Percentiles rank a stretch among this genome's conserved stretches.
phyloP scores from a whole-genome alignment of 2,797 vertebrate species.

The Hydrocynus forskahlii region DNA sequence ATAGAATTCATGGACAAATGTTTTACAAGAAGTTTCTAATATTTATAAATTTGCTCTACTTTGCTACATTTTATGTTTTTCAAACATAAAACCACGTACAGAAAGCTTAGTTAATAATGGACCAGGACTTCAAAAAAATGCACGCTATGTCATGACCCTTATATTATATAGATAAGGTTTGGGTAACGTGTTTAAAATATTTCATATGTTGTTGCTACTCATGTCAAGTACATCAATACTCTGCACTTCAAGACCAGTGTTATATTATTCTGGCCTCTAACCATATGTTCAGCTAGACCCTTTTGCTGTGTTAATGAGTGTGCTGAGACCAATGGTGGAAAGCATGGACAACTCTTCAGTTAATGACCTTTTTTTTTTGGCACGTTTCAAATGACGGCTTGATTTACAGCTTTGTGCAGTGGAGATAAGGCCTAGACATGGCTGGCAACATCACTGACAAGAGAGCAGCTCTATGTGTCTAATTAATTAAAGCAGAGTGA shows the following conservation, averaged over 20 bases:
- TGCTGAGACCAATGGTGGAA: slow-evolving; percentile 15
- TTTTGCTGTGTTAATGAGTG: slow-evolving; percentile 13
- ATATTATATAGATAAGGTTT: too few relatives aligned
- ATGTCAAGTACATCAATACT: background rate
- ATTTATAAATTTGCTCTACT: too few relatives aligned
- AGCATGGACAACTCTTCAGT: slow-evolving; percentile 56
- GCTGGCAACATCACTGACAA: slow-evolving; percentile 72
- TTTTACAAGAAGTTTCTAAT: too few relatives aligned
- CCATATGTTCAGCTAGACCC: background rate
- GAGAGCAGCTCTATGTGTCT: slow-evolving; percentile 71
- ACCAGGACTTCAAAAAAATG: background rate
- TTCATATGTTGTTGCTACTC: background rate
- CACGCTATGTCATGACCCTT: too few relatives aligned
- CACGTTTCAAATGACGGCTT: slow-evolving; percentile 68
- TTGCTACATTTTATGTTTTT: too few relatives aligned
- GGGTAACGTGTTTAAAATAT: background rate
- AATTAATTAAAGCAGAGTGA: slow-evolving; percentile 71
- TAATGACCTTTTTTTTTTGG: slow-evolving; percentile 69
- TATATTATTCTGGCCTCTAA: background rate
- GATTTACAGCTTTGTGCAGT: slow-evolving; percentile 75
- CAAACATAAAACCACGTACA: too few relatives aligned
- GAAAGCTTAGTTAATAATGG: too few relatives aligned
- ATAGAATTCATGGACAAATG: too few relatives aligned
- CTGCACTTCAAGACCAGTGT: background rate
- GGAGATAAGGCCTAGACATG: slow-evolving; percentile 73